phyloP scores from a whole-genome alignment of 1,140 invertebrate species.

The Brevipalpus yothersi region DNA sequence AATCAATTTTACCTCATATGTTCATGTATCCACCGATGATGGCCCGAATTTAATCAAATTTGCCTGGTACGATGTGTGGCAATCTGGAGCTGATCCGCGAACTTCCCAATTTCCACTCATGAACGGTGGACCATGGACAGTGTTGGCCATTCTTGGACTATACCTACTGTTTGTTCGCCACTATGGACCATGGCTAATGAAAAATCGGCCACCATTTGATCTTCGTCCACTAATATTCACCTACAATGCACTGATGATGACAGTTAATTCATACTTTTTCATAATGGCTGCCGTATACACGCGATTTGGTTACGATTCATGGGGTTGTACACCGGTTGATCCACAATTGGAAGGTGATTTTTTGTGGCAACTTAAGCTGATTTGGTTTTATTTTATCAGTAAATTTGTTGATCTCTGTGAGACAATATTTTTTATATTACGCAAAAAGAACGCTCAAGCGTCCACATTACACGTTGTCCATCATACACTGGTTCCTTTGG shows the following conservation, averaged over 20 bases:
- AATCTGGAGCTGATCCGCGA: too few relatives aligned
- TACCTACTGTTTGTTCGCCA: not conserved
- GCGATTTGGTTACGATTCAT: not conserved
- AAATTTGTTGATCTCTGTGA: not conserved
- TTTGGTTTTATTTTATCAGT: not conserved
- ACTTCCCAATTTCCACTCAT: not conserved
- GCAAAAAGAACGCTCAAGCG: conserved; percentile 61
- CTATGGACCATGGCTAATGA: conserved; percentile 54
- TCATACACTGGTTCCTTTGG: conserved; percentile 29
- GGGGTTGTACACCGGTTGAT: not conserved
- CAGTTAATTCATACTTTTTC: conserved; percentile 13
- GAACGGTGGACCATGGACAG: not conserved
- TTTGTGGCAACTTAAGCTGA: not conserved
- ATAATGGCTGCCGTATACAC: not conserved
- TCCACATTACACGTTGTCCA: conserved; percentile 72
- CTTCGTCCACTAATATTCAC: conserved; percentile 47
- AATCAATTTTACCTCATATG: too few relatives aligned
- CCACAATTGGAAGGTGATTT: not conserved
- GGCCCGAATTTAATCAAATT: too few relatives aligned
- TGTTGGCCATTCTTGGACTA: not conserved
- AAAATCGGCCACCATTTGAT: conserved; percentile 45
- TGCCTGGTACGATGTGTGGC: not conserved
- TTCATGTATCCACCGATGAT: too few relatives aligned
- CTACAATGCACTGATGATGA: conserved; percentile 58
- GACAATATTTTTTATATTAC: conserved; percentile 22